A percentile compares a stretch with the other conserved stretches of the same genome.
Conservation (phyloP, 2,113 vertebrate species). For the Uropsilus gracilis region DNA sequence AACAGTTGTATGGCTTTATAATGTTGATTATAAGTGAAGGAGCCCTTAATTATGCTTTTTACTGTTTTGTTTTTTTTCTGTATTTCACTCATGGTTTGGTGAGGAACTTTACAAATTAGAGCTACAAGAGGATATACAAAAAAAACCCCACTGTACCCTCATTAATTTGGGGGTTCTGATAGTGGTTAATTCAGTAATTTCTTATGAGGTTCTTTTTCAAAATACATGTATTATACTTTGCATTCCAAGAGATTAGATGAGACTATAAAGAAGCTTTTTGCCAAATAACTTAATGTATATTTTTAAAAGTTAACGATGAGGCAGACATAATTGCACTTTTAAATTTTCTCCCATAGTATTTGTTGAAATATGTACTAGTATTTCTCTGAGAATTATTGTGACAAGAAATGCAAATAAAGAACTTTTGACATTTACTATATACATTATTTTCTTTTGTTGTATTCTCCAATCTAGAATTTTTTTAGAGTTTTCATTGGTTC, state of each 20-base stretch:
- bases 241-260: background rate
- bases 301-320: slow-evolving; percentile 37
- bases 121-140: background rate
- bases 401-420: background rate
- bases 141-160: background rate
- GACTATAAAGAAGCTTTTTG: background rate
- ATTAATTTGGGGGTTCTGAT: background rate
- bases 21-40: slow-evolving; percentile 1
- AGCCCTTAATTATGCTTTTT: background rate
- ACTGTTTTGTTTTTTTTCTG: slow-evolving; percentile 1
- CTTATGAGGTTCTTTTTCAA: background rate
- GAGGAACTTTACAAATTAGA: background rate
- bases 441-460: slow-evolving; percentile 23
- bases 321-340: background rate
- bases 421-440: background rate
- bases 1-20: background rate
- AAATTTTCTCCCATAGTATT: slow-evolving; percentile 1
- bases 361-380: background rate
- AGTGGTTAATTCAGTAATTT: background rate
- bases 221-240: background rate
- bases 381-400: background rate
- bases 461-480: background rate
- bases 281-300: background rate
- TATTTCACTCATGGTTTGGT: background rate
- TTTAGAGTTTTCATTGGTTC: slow-evolving; percentile 28